phyloP scores from a whole-genome alignment of 2,797 vertebrate species.

The Margarornis squamiger region DNA sequence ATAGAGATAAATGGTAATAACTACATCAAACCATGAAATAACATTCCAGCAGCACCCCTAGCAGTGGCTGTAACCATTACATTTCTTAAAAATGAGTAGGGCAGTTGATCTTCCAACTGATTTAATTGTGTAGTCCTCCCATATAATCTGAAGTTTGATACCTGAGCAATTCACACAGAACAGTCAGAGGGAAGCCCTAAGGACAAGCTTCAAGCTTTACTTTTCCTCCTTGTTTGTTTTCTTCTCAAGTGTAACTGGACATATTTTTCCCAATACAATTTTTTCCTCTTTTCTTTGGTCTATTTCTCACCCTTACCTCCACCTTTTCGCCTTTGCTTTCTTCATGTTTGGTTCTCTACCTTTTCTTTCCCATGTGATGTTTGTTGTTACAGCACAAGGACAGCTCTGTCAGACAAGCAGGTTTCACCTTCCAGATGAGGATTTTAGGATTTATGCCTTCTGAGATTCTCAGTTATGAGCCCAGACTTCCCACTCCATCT shows the following conservation, averaged over 20 bases:
- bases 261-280: not conserved
- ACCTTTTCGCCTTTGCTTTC: not conserved
- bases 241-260: not conserved
- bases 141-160: not conserved
- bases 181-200: not conserved
- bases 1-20: conserved; percentile 10
- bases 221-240: not conserved
- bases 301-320: not conserved
- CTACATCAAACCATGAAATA: conserved; percentile 10
- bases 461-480: not conserved
- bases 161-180: not conserved
- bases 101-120: not conserved
- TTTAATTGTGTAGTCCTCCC: not conserved
- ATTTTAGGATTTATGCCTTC: not conserved
- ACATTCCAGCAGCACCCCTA: not conserved
- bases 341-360: not conserved
- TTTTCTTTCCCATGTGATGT: not conserved
- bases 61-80: not conserved
- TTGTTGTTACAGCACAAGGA: not conserved
- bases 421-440: not conserved
- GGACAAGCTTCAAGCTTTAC: not conserved
- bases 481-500: not conserved
- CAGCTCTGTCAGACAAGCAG: not conserved
- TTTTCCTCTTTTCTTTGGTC: not conserved
- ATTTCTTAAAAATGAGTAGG: not conserved